phyloP scores from a whole-genome alignment of 2,797 vertebrate species.

The Pempheris klunzingeri region DNA sequence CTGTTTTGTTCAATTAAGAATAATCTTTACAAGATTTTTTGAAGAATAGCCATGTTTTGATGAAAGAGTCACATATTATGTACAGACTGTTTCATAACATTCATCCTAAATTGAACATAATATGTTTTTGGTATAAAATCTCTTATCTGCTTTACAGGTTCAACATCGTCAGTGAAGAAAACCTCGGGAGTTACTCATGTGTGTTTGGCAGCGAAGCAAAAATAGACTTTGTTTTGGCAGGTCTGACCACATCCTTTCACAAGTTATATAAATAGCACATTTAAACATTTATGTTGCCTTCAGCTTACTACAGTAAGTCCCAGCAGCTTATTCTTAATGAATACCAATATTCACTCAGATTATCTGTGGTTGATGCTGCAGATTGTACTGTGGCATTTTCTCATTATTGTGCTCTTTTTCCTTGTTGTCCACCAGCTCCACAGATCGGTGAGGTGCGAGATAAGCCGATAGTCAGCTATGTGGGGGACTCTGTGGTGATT shows the following conservation, averaged over 20 bases:
- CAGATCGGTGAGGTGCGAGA: conserved; percentile 79
- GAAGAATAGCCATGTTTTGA: not conserved
- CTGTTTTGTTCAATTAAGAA: not conserved
- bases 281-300: not conserved
- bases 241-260: conserved; percentile 56
- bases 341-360: not conserved
- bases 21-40: not conserved
- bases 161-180: conserved; percentile 61
- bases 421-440: conserved; percentile 82
- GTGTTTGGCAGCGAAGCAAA: conserved; percentile 70
- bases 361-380: not conserved
- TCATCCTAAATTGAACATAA: not conserved
- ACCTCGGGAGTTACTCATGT: conserved; percentile 82
- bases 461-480: conserved; percentile 87
- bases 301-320: not conserved
- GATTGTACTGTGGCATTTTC: not conserved
- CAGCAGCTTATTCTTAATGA: not conserved
- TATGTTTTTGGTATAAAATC: not conserved
- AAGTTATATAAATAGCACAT: not conserved
- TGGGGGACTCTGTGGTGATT: conserved; percentile 85
- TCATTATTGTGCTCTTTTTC: not conserved
- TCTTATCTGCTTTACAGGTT: conserved; percentile 64
- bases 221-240: conserved; percentile 77
- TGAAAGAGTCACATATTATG: not conserved
- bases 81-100: not conserved